Evolutionary conservation across 92 coral and sea anemone genomes (phyloP).

Genomic region (Phenganax marumi): DNA sequence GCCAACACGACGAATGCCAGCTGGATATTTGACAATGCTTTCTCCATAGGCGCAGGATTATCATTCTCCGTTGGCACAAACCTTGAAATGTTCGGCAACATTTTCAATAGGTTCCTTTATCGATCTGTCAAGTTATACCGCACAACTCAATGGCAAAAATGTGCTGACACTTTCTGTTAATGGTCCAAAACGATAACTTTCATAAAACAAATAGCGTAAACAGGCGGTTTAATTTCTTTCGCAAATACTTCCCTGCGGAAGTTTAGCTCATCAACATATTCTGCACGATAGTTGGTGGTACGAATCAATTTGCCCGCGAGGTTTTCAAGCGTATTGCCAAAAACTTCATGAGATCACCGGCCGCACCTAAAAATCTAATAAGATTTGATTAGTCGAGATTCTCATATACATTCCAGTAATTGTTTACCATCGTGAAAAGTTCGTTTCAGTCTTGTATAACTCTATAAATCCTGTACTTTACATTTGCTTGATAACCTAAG

Average conservation of each 20-base stretch:
- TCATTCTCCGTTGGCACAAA: background rate
- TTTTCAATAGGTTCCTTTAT: background rate
- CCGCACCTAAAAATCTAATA: background rate
- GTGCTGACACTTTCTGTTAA: background rate
- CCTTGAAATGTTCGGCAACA: background rate
- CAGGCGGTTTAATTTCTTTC: background rate
- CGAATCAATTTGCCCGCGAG: background rate
- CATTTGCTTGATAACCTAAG: too few relatives aligned
- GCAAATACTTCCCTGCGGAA: background rate
- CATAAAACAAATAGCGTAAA: background rate
- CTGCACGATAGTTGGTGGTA: background rate
- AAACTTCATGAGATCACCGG: background rate
- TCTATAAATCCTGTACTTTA: background rate
- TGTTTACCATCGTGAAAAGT: background rate
- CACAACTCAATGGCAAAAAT: background rate
- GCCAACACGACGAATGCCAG: constrained; percentile 31
- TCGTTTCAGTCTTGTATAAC: background rate
- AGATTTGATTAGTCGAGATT: background rate
- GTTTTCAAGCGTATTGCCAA: background rate
- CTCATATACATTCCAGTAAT: background rate
- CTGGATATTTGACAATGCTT: background rate
- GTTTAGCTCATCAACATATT: background rate
- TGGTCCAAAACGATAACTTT: background rate
- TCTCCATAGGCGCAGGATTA: background rate
- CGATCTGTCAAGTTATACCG: background rate